phyloP scores from a whole-genome alignment of 1,140 invertebrate species.

The Onthophagus taurus region DNA sequence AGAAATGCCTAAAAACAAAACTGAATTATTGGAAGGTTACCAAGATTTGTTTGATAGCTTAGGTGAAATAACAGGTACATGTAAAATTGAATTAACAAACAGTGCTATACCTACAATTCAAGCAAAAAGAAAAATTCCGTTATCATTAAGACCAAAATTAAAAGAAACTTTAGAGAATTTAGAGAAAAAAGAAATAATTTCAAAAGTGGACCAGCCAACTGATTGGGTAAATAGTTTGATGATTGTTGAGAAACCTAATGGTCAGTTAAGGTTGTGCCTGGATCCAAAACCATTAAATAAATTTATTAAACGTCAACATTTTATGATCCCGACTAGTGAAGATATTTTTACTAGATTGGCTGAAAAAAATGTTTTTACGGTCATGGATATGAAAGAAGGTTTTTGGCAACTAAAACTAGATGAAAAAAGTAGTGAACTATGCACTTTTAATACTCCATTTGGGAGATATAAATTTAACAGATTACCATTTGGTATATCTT shows the following conservation, averaged over 20 bases:
- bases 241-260: conserved; percentile 31
- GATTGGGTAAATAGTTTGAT: conserved; percentile 36
- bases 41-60: neutral
- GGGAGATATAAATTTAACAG: conserved; percentile 4
- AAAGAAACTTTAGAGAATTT: conserved; percentile 6
- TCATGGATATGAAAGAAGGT: conserved; percentile 22
- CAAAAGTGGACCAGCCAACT: conserved; percentile 27
- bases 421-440: conserved; percentile 28
- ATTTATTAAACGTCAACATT: conserved; percentile 31
- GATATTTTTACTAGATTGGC: conserved; percentile 19
- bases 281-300: conserved; percentile 38
- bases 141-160: conserved; percentile 2
- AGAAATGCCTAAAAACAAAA: too few species aligned
- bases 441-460: conserved; percentile 9
- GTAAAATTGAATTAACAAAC: conserved; percentile 6
- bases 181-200: conserved; percentile 6
- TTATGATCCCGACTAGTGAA: conserved; percentile 26
- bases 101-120: conserved; percentile 6
- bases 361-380: conserved; percentile 18
- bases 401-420: conserved; percentile 27
- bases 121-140: conserved; percentile 3
- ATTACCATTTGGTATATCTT: conserved; percentile 23
- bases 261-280: conserved; percentile 36
- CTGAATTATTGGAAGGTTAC: conserved; percentile 1
- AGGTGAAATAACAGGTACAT: conserved; percentile 1